Evolutionary conservation across 2,888 invertebrate genomes (phyloP).

Genomic region (Galeruca laticollis): DNA sequence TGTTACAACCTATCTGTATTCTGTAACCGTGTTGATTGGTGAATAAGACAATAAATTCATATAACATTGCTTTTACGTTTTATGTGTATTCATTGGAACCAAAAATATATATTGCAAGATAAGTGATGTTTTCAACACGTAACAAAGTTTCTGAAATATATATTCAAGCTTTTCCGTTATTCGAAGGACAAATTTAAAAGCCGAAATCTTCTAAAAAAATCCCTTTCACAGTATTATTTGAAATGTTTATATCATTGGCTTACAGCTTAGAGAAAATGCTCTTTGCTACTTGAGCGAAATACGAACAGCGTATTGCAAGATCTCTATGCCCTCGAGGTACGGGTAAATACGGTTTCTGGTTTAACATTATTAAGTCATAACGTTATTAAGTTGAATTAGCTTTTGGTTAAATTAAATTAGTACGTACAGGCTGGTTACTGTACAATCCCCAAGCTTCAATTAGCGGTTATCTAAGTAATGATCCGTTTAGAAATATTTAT

Average conservation of each 20-base stretch:
- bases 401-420: constrained; percentile 24
- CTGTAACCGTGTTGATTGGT: no score
- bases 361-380: constrained; percentile 24
- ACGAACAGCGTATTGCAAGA: background rate
- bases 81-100: no score
- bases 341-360: constrained; percentile 6
- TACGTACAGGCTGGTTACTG: constrained; percentile 1
- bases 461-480: background rate
- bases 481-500: background rate
- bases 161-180: no score
- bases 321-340: background rate
- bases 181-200: no score
- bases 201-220: no score
- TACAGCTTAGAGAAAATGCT: background rate
- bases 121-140: no score
- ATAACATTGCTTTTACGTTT: no score
- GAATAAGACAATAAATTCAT: no score
- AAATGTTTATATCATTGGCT: background rate
- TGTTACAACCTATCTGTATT: no score
- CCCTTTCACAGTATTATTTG: no score
- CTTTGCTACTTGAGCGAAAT: background rate
- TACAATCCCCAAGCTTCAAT: background rate
- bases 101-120: no score
- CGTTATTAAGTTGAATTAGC: constrained; percentile 22
- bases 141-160: no score